Conservation (phyloP, 30 jellyfish, hydroid and myxozoan species). For the Catostylus mosaicus region DNA sequence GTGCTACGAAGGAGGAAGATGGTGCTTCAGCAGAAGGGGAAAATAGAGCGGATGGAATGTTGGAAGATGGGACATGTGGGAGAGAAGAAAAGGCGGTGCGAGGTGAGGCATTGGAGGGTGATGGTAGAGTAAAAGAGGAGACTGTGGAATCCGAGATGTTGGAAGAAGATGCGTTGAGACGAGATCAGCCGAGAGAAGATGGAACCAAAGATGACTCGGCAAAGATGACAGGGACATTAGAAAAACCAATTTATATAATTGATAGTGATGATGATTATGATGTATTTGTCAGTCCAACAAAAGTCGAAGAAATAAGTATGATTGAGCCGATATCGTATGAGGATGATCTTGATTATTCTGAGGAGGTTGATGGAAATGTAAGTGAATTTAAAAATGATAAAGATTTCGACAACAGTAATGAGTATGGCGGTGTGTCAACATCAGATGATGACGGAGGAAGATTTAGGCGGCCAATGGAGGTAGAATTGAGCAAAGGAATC, state of each 20-base stretch:
- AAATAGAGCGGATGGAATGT: background rate
- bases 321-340: slow-evolving; percentile 33
- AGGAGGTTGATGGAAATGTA: background rate
- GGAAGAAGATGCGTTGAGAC: background rate
- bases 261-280: slow-evolving; percentile 17
- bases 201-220: background rate
- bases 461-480: no score
- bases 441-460: no score
- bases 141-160: background rate
- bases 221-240: no score
- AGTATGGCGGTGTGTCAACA: no score
- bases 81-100: background rate
- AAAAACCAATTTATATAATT: slow-evolving; percentile 4
- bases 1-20: background rate
- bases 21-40: background rate
- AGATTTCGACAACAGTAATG: no score
- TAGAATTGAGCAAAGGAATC: no score
- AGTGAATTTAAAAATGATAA: no score
- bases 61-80: background rate
- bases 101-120: background rate
- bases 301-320: slow-evolving; percentile 7
- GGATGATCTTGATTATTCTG: slow-evolving; percentile 38
- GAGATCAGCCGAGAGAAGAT: background rate
- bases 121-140: background rate
- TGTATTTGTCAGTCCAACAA: background rate